Conservation (phyloP, 1,140 invertebrate species). For the Neuroterus valhalla region DNA sequence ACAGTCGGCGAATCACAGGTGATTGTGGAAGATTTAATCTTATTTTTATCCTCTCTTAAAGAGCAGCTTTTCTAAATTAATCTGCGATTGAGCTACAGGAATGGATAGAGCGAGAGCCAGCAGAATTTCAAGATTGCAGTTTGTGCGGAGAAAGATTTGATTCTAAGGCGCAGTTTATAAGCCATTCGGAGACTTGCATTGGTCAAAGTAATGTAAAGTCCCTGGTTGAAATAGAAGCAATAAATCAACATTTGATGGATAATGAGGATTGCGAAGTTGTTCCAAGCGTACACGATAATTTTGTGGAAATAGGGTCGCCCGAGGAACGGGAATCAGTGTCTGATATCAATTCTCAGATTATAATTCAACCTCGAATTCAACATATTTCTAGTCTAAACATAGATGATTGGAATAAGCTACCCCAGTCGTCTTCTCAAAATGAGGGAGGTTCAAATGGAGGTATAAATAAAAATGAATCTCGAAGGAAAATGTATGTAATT, state of each 20-base stretch:
- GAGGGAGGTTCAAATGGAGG: slow-evolving; percentile 30
- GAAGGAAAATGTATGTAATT: background rate
- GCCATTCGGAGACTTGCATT: background rate
- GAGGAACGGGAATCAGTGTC: no score
- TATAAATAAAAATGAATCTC: background rate
- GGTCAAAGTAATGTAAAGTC: background rate
- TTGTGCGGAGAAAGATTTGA: background rate
- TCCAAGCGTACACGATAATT: background rate
- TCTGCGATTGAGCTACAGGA: background rate
- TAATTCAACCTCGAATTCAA: background rate
- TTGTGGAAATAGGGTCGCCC: background rate
- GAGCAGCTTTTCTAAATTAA: no score
- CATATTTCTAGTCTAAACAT: background rate
- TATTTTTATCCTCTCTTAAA: background rate
- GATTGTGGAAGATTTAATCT: background rate
- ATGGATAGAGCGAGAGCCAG: background rate
- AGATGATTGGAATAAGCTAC: slow-evolving; percentile 32
- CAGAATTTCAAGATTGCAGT: background rate
- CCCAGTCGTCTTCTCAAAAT: slow-evolving; percentile 24
- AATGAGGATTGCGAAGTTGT: background rate
- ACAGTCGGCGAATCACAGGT: background rate
- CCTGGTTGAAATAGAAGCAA: slow-evolving; percentile 41
- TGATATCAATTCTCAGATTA: background rate
- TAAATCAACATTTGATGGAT: slow-evolving; percentile 33
- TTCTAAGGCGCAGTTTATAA: background rate